Base-by-base conservation (phyloP, 2,797 vertebrate genomes). In the Momotus momota region DNA sequence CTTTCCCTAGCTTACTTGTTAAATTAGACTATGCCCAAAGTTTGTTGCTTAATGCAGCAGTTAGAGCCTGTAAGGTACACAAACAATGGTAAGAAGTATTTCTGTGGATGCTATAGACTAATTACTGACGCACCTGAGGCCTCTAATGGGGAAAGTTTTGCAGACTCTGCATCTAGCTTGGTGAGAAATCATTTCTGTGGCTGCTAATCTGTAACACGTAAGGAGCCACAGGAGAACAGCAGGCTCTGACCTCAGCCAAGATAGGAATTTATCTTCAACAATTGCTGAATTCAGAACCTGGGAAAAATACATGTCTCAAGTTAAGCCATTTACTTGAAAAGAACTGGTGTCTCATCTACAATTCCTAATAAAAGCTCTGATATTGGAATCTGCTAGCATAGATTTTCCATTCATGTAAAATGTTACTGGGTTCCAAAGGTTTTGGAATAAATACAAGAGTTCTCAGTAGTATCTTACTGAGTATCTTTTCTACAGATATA, bases 171-270 rank as follows among this genome's bases (percentile, higher is more conserved):
- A 99, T 54, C 96, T 98, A n/a, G 98, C 98, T 0, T 94, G 81
- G 66, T 99, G 99, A 41, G 77, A 96, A 93, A 98, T 83, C 17
- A 80, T 97, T 94, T 98, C 97, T 16, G 98, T 96, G 79, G 94
- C 95, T 6, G 97, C 98, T 90, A 99, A 92, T 52, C 97, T 97
- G 93, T 98, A 97, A 67, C 98, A 97, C 0, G 98, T 98, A 12
- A 98, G 98, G 65, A 99, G 96, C 98, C 99, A 99, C 23, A 98
- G 97, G 81, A 99, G 97, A 96, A 99, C 88, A 41, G 60, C 92
- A 8, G 99, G 99, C 67, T 99, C 98, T 0, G 97, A 98, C 90
- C 97, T 98, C 43, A 99, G 94, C 99, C 99, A 99, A 35, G 97
- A 96, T 7, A 98, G 41, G 88, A 99, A 98, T 48, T 98, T 98